phyloP scores from a whole-genome alignment of 2,797 vertebrate species.

The Pristis pectinata region DNA sequence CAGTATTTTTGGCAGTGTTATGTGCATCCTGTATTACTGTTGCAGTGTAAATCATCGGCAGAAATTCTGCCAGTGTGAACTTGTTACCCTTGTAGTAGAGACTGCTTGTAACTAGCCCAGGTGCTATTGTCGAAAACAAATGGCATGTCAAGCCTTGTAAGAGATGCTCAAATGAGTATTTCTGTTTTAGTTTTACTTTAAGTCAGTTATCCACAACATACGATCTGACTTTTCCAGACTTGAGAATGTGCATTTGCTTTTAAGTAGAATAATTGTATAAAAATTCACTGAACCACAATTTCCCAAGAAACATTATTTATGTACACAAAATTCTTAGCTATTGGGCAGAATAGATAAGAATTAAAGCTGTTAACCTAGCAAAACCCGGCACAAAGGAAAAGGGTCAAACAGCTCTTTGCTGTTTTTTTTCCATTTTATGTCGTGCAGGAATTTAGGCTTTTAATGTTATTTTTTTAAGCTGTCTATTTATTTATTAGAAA shows the following conservation, averaged over 20 bases:
- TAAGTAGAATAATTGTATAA: constrained; percentile 26
- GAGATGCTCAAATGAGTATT: background rate
- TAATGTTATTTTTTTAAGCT: background rate
- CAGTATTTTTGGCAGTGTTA: constrained; percentile 27
- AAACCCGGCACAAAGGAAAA: background rate
- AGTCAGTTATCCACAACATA: background rate
- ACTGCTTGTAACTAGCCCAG: constrained; percentile 30
- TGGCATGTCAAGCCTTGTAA: constrained; percentile 24
- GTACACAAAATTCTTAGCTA: background rate
- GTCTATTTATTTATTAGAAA: constrained; percentile 31
- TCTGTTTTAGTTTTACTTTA: background rate
- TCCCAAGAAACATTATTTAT: constrained; percentile 36
- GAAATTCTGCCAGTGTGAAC: background rate
- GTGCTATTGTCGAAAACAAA: background rate
- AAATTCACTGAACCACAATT: constrained; percentile 11
- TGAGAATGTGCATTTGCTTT: constrained; percentile 38
- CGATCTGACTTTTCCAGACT: constrained; percentile 36
- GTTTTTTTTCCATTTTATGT: background rate
- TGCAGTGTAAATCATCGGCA: background rate
- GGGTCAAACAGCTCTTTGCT: background rate
- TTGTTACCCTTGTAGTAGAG: constrained; percentile 28
- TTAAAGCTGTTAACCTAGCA: background rate
- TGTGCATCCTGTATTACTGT: background rate
- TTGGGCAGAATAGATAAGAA: constrained; percentile 1
- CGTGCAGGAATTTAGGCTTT: constrained; percentile 33